These are phyloP conservation scores for Lasioglossum vierecki DNA, from an alignment of 2,888 invertebrate genomes.

Conservation along the genomic window DNA sequence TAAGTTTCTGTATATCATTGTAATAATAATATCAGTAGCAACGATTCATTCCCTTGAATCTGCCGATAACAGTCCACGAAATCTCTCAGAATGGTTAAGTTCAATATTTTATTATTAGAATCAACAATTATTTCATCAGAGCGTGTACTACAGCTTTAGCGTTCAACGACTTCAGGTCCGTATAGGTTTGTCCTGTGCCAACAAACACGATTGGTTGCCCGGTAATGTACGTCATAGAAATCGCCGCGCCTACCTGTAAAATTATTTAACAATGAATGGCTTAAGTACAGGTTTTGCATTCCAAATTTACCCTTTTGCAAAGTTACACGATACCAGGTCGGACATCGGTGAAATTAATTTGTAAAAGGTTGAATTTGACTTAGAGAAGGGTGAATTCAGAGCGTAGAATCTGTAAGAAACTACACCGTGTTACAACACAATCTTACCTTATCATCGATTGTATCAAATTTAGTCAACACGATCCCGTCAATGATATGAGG, in stretches of 20 bases:
- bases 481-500: slow-evolving; percentile 99
- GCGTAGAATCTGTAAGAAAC: background rate
- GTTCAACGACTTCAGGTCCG: slow-evolving; percentile 98
- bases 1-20: slow-evolving; percentile 44
- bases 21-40: slow-evolving; percentile 36
- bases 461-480: slow-evolving; percentile 99
- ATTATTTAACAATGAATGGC: background rate
- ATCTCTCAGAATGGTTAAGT: slow-evolving; percentile 28
- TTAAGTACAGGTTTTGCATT: background rate
- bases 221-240: slow-evolving; percentile 99
- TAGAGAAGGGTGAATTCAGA: no score
- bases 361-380: no score
- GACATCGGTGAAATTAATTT: no score
- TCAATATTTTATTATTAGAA: slow-evolving; percentile 44
- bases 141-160: slow-evolving; percentile 98
- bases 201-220: slow-evolving; percentile 99
- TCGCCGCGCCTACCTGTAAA: slow-evolving; percentile 95
- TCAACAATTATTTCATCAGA: slow-evolving; percentile 91
- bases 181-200: slow-evolving; percentile 99
- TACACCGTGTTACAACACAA: background rate
- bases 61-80: slow-evolving; percentile 49
- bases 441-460: slow-evolving; percentile 97
- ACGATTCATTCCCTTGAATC: slow-evolving; percentile 37
- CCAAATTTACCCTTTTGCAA: no score
- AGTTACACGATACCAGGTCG: no score